These are phyloP conservation scores for Diplolepis rosae DNA, from an alignment of 2,888 invertebrate species.

Conservation along the genomic window DNA sequence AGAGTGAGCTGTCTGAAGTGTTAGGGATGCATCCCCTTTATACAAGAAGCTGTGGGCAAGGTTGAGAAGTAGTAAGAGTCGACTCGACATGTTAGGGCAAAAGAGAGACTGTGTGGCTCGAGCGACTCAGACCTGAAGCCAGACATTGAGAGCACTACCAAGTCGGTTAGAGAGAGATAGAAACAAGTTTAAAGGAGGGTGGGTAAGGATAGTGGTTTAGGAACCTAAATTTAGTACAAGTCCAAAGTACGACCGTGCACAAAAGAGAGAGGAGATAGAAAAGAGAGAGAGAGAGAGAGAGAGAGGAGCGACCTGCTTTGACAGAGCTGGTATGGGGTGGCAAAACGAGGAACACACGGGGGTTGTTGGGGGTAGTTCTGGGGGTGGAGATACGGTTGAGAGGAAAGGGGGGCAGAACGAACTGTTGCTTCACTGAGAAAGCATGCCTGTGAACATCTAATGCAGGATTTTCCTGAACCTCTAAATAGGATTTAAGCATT, in stretches of 20 bases:
- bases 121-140: conserved; percentile 3
- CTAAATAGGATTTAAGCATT: conserved; percentile 59
- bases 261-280: conserved; percentile 32
- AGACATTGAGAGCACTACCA: conserved; percentile 28
- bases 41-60: conserved; percentile 45
- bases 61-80: conserved; percentile 30
- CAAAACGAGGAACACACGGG: conserved; percentile 49
- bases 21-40: conserved; percentile 57
- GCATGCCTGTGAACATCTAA: conserved; percentile 53
- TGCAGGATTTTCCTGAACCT: conserved; percentile 61
- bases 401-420: conserved; percentile 59
- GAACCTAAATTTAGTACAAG: conserved; percentile 53
- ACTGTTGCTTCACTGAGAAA: conserved; percentile 70
- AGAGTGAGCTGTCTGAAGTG: conserved; percentile 57
- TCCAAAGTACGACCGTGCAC: conserved; percentile 10
- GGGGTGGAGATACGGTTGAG: conserved; percentile 37
- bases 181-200: conserved; percentile 7
- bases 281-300: conserved; percentile 21
- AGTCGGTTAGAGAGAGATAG: conserved; percentile 18
- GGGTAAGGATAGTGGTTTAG: neutral
- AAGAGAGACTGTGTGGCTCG: conserved; percentile 21
- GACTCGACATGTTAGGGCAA: conserved; percentile 31
- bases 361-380: conserved; percentile 22
- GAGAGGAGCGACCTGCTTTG: conserved; percentile 37
- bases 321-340: conserved; percentile 58